Percentiles rank a stretch among this genome's conserved stretches.
Evolutionary conservation across 2,797 vertebrate species (phyloP).

Genomic region (Lycodopsis pacificus): DNA sequence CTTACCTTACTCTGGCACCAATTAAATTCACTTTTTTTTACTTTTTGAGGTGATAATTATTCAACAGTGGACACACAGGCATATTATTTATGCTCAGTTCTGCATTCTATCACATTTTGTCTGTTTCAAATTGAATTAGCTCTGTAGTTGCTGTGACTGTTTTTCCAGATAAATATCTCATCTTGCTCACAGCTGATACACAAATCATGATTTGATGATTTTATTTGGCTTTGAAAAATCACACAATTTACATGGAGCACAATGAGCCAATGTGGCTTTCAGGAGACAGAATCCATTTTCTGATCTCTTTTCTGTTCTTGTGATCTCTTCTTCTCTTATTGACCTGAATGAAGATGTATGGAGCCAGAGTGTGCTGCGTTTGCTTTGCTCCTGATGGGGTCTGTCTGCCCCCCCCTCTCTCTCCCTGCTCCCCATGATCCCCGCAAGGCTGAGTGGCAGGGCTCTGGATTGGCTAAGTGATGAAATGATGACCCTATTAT

Average conservation of each 20-base stretch:
- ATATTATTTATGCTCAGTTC: not conserved
- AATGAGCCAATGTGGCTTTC: conserved; percentile 32
- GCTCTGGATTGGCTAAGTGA: conserved; percentile 91
- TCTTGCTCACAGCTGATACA: not conserved
- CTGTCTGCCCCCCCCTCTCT: conserved; percentile 43
- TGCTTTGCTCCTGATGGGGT: conserved; percentile 63
- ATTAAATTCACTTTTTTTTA: conserved; percentile 8
- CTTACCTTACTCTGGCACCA: not conserved
- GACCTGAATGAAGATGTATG: conserved; percentile 78
- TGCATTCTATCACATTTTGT: not conserved
- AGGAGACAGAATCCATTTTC: conserved; percentile 47
- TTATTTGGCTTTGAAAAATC: conserved; percentile 24
- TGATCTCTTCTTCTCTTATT: conserved; percentile 67
- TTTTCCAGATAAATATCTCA: not conserved
- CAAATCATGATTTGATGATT: conserved; percentile 19
- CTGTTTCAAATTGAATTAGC: not conserved
- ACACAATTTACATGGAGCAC: conserved; percentile 34
- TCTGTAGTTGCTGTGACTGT: not conserved
- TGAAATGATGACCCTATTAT: conserved; percentile 99
- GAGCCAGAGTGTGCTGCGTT: conserved; percentile 44
- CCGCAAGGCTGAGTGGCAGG: conserved; percentile 86
- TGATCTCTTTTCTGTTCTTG: conserved; percentile 51
- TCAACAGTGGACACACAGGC: not conserved
- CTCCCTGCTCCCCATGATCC: conserved; percentile 62
- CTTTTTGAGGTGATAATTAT: not conserved